Base-by-base conservation (phyloP, 2,888 invertebrate species). In the Macrosiphum euphorbiae region DNA sequence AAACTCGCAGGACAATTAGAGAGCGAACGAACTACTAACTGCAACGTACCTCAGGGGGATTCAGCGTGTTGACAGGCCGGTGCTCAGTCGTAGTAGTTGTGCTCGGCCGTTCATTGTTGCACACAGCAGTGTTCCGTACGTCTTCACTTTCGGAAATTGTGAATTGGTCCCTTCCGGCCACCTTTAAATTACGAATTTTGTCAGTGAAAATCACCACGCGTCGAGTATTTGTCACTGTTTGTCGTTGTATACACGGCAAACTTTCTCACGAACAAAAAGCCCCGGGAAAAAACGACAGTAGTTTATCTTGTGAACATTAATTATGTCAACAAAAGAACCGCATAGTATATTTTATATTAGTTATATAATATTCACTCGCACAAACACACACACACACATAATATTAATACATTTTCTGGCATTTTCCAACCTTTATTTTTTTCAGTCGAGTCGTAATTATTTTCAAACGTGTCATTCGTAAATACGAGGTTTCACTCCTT, bases 121-220 rank as follows among this genome's bases (percentile, higher is more conserved):
- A n/a, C n/a, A n/a, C 44, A 20, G 55, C 55, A 20, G 44, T 61
- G 44, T 47, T 47, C 20, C 58, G 28, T 61, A 89, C 89, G 44
- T 89, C 89, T 61, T 89, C 89, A n/a, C 89, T 89, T n/a, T 89
- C 20, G 61, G 28, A 89, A 89, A 89, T 61, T 89, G n/a, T 89
- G n/a, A 61, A 89, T 89, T 89, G 58, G 58, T 89, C 89, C 89
- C 61, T 61, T 61, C 61, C 41, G 61, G 58, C 58, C 89, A 28
- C 55, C 55, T 88, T 55, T n/a, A 61, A 89, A 89, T 61, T 61
- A 61, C 61, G 20, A 89, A 89, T 89, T 61, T 61, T 50, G 44
- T 47, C 61, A 28, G 20, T 41, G 78, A 44, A 61, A 61, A 89
- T 24, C 58, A 44, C 61, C 44, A 28, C 41, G 61, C 61, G 28